These are phyloP conservation scores for Podiceps cristatus DNA, from an alignment of 2,113 vertebrate species.

Conservation along the genomic window DNA sequence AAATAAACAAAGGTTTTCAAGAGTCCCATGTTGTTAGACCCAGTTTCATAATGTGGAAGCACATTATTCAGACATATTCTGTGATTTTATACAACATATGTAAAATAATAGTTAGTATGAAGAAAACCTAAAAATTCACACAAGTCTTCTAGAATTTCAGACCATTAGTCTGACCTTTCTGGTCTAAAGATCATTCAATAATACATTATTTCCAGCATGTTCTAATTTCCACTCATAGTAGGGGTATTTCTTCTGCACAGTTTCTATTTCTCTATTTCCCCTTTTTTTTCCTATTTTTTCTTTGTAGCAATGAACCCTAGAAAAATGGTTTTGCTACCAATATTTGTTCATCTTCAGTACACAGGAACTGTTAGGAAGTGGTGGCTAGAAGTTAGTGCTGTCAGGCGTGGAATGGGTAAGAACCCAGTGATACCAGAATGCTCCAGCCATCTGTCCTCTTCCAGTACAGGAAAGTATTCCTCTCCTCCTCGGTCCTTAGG, in stretches of 20 bases:
- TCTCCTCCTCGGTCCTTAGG: background rate
- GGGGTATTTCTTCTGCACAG: background rate
- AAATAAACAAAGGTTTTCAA: background rate
- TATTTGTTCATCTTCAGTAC: background rate
- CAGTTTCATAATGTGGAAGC: background rate
- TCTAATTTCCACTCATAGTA: background rate
- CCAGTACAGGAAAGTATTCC: background rate
- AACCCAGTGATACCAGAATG: background rate
- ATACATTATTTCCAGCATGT: background rate
- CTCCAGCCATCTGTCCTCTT: background rate
- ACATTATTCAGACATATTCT: background rate
- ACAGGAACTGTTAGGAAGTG: background rate
- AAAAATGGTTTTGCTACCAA: background rate
- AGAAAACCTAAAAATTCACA: background rate
- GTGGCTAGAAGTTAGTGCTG: background rate
- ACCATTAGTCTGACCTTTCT: background rate
- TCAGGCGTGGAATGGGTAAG: background rate
- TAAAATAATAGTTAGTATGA: background rate
- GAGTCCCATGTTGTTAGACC: background rate
- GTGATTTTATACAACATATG: background rate
- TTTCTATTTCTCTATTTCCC: background rate
- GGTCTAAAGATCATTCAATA: background rate
- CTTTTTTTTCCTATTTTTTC: no score
- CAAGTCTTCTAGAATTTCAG: background rate
- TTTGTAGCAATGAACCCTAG: background rate